A percentile compares a stretch with the other conserved stretches of the same genome.
Conservation (phyloP, 2,888 invertebrate genomes). For the Troides aeacus region DNA sequence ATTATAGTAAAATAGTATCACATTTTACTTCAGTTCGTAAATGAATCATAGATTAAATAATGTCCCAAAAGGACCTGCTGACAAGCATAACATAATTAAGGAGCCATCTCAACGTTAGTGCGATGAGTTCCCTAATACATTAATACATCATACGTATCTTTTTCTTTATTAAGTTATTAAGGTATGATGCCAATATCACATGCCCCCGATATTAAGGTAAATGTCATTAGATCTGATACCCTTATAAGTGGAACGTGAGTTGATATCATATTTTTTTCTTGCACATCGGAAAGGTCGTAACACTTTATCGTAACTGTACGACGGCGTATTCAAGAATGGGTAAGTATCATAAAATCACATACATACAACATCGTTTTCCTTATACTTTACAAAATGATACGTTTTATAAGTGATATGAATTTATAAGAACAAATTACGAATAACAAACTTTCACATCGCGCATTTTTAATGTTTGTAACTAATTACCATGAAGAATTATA, state of each 20-base stretch:
- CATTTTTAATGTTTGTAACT: background rate
- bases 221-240: slow-evolving; percentile 55
- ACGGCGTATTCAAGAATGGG: slow-evolving; percentile 61
- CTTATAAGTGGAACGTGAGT: slow-evolving; percentile 48
- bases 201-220: slow-evolving; percentile 52
- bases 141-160: slow-evolving; percentile 26
- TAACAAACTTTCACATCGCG: background rate
- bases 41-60: slow-evolving; percentile 3
- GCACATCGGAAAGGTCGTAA: slow-evolving; percentile 51
- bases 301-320: slow-evolving; percentile 69
- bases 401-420: slow-evolving; percentile 23
- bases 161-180: slow-evolving; percentile 29
- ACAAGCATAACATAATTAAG: slow-evolving; percentile 22
- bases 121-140: slow-evolving; percentile 23
- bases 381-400: slow-evolving; percentile 56
- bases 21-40: background rate
- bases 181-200: slow-evolving; percentile 35
- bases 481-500: too few relatives aligned
- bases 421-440: slow-evolving; percentile 44
- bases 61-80: background rate
- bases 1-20: background rate
- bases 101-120: slow-evolving; percentile 14
- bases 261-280: slow-evolving; percentile 51
- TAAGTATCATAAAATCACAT: slow-evolving; percentile 69
- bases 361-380: slow-evolving; percentile 54